phyloP scores from a whole-genome alignment of 2,888 invertebrate species.

The Ichneumon xanthorius region DNA sequence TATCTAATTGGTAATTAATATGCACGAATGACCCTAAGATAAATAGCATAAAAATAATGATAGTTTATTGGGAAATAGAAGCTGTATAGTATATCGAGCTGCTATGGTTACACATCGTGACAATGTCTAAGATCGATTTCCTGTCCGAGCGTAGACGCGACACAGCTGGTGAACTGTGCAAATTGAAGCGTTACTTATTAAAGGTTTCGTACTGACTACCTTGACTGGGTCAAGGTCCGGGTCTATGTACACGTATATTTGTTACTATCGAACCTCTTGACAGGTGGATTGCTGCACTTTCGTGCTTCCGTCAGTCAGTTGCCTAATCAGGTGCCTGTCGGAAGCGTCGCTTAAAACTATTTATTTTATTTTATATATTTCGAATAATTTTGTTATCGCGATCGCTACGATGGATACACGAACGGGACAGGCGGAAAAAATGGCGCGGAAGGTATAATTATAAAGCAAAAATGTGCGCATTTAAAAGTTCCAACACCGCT shows the following conservation, averaged over 20 bases:
- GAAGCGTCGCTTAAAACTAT: slow-evolving; percentile 19
- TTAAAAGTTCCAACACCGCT: not conserved
- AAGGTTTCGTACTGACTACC: slow-evolving; percentile 43
- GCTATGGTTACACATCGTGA: slow-evolving; percentile 78
- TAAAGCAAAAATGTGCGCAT: too few species aligned
- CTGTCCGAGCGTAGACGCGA: slow-evolving; percentile 44
- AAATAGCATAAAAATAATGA: not conserved
- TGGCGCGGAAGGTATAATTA: slow-evolving; percentile 73
- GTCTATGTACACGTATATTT: slow-evolving; percentile 3
- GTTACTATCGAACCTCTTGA: slow-evolving; percentile 59
- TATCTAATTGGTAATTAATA: too few species aligned
- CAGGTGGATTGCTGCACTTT: slow-evolving; percentile 50
- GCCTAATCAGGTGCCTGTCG: slow-evolving; percentile 60
- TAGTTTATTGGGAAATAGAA: not conserved
- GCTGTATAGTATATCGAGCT: slow-evolving; percentile 73
- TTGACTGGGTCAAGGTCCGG: slow-evolving; percentile 69
- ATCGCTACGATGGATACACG: slow-evolving; percentile 46
- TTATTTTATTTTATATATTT: slow-evolving; percentile 1
- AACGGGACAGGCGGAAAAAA: slow-evolving; percentile 62
- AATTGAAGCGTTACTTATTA: slow-evolving; percentile 58
- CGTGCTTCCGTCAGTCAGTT: slow-evolving; percentile 61
- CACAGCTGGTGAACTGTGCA: slow-evolving; percentile 36
- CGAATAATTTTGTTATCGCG: not conserved
- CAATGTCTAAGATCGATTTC: slow-evolving; percentile 78
- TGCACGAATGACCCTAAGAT: too few species aligned